These are phyloP conservation scores for Drosophila nigritarsus DNA, from an alignment of 2,888 invertebrate genomes.

Conservation along the genomic window DNA sequence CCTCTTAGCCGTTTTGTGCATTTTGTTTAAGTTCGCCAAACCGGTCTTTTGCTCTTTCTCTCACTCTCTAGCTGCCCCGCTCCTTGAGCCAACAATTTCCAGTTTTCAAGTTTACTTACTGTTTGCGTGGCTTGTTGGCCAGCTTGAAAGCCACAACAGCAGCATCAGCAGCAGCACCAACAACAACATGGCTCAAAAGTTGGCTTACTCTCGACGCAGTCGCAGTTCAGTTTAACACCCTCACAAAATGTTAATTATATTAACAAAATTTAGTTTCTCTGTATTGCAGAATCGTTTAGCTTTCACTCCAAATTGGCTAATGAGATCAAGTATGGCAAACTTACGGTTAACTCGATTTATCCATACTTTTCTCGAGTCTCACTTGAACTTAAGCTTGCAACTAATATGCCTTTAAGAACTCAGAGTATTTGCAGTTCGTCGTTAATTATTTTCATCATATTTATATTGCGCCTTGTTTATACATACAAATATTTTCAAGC, in stretches of 20 bases:
- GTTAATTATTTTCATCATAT: constrained; percentile 15
- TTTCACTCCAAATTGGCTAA: not conserved
- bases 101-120: constrained; percentile 76
- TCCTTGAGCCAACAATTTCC: constrained; percentile 46
- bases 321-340: not conserved
- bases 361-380: not conserved
- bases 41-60: constrained; percentile 53
- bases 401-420: accelerated
- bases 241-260: constrained; percentile 1
- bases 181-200: constrained; percentile 27
- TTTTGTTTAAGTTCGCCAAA: constrained; percentile 66
- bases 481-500: constrained; percentile 65
- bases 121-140: constrained; percentile 53
- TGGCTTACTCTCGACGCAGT: constrained; percentile 39
- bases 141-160: constrained; percentile 44
- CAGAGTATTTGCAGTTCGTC: constrained; percentile 15
- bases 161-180: constrained; percentile 25
- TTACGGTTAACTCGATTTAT: not conserved
- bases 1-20: constrained; percentile 62
- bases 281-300: not conserved
- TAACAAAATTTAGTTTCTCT: no score
- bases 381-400: not conserved
- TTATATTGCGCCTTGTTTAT: constrained; percentile 70
- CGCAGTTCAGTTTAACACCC: constrained; percentile 34
- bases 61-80: not conserved